Percentiles rank a stretch among this genome's conserved stretches.
phyloP scores from a whole-genome alignment of 2,888 invertebrate genomes.

The Caenorhabditis zanzibari region DNA sequence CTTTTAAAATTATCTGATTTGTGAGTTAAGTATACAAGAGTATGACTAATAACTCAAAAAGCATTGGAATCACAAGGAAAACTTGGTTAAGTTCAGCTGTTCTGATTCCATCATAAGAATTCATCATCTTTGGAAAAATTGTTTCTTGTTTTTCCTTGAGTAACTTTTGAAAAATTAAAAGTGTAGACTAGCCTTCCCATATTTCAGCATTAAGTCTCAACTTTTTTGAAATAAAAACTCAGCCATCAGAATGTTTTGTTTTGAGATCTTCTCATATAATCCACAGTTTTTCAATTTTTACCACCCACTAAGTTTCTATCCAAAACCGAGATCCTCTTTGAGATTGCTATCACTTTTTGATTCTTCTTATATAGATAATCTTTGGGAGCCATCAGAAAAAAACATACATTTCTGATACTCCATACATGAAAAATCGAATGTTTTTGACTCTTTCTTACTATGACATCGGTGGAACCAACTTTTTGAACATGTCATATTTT shows the following conservation, averaged over 20 bases:
- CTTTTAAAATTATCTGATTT: slow-evolving; percentile 2
- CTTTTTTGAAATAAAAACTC: no score
- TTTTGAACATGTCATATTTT: slow-evolving; percentile 30
- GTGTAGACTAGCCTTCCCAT: no score
- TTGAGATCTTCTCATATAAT: no score
- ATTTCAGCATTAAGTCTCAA: no score
- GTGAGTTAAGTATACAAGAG: not conserved
- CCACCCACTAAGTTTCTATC: slow-evolving; percentile 5
- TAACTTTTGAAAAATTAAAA: no score
- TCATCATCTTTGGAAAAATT: not conserved
- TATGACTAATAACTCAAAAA: not conserved
- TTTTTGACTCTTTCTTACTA: slow-evolving; percentile 5
- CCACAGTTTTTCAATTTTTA: not conserved
- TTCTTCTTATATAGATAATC: slow-evolving; percentile 34
- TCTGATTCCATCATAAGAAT: not conserved
- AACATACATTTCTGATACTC: slow-evolving; percentile 42
- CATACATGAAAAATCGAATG: slow-evolving; percentile 50
- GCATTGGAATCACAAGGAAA: not conserved
- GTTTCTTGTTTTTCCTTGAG: not conserved
- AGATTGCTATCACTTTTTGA: slow-evolving; percentile 7
- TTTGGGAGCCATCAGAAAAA: slow-evolving; percentile 10
- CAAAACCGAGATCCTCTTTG: not conserved
- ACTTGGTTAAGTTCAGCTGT: not conserved
- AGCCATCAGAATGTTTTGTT: no score
- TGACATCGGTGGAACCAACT: slow-evolving; percentile 31